Evolutionary conservation across 2,113 vertebrate genomes (phyloP), one percentile per base, ranked within the genome.

Genomic region (Amia ocellicauda): DNA sequence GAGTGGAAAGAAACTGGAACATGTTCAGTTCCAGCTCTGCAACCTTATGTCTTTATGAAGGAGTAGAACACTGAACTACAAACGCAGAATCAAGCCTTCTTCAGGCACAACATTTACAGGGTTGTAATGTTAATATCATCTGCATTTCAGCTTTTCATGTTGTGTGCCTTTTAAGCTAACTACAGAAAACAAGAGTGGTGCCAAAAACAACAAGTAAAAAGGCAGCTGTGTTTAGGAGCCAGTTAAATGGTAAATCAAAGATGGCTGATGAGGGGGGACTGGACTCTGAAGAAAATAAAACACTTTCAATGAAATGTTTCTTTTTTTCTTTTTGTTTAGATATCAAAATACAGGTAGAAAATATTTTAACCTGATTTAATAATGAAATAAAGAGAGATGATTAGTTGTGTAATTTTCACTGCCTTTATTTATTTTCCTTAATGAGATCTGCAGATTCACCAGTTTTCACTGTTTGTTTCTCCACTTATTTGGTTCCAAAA

Each of bases 201-300:
- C 81, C 85, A 87, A 79, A 72, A 82, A 85, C 81, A 83, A 84
- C 81, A 85, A 84, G 78, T 61, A 60, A 81, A 77, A 74, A 83
- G 76, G 85, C 79, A 84, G 82, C 82, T 85, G 80, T 80, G 78
- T 75, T 77, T 74, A 78, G 76, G 77, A 85, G 83, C 77, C 72
- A 73, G 83, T 71, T 77, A 54, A 69, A 71, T 52, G 69, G 72
- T 63, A 74, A 83, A 87, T 86, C 85, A 83, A 85, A 87, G 84
- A 79, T 79, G 83, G 78, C 81, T 65, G 80, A 60, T 27, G 72
- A 80, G 82, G 77, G 63, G 13, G n/a, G 56, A 22, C 27, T 62
- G 49, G 49, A 26, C 26, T 10, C 4, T 8, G 49, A 43, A 31
- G 14, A 27, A 43, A 51, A 51, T 13, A 36, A 17, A 16, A 24